These are phyloP conservation scores for Oryctes rhinoceros DNA, from an alignment of 1,140 invertebrate genomes.

Conservation along the genomic window DNA sequence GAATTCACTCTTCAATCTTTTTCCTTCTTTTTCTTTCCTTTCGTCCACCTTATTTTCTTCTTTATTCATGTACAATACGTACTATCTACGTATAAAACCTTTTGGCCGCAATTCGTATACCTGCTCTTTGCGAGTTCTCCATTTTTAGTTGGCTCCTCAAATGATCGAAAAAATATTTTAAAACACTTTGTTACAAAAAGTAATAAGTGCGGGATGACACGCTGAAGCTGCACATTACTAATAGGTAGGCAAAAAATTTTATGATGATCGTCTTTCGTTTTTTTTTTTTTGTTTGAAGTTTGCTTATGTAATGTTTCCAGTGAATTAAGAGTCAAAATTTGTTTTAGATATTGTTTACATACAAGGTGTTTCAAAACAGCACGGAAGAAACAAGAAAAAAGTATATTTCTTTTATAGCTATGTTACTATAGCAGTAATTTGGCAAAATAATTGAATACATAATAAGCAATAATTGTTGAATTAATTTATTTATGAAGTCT, in stretches of 20 bases:
- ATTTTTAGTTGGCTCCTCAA: neutral
- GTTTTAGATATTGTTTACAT: too few relatives aligned
- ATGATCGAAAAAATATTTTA: neutral
- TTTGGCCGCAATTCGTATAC: neutral
- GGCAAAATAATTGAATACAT: too few relatives aligned
- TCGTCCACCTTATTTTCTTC: neutral
- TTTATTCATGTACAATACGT: neutral
- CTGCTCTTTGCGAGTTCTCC: neutral
- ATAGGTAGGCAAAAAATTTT: neutral
- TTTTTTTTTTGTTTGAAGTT: neutral
- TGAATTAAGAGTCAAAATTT: neutral
- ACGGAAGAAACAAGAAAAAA: too few relatives aligned
- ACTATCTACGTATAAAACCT: neutral
- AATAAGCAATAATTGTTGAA: too few relatives aligned
- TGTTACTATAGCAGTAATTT: too few relatives aligned
- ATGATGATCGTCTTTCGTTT: neutral
- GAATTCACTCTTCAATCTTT: constrained; percentile 6
- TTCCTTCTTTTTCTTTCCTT: constrained; percentile 2
- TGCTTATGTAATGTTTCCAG: neutral
- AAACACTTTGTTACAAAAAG: constrained; percentile 1
- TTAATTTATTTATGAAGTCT: too few relatives aligned
- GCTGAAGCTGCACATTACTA: neutral
- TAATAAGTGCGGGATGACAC: constrained; percentile 3
- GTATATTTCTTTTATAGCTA: too few relatives aligned
- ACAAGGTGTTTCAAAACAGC: too few relatives aligned